Evolutionary conservation across 1,140 invertebrate genomes (phyloP).

Genomic region (Hyles euphorbiae): DNA sequence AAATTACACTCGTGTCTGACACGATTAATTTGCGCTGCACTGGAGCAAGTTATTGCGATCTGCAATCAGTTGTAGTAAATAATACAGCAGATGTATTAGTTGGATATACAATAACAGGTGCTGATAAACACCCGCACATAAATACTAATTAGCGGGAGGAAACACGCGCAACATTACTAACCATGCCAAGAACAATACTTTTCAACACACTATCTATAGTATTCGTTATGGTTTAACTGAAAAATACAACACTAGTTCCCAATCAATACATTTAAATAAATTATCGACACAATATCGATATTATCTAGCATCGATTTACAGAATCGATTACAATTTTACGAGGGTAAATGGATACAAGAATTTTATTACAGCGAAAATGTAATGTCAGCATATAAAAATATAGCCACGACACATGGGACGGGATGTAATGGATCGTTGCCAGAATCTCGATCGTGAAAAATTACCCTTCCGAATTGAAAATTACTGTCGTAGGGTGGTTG

Average conservation of each 20-base stretch:
- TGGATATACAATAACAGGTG: slow-evolving; percentile 3
- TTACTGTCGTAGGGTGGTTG: background rate
- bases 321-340: no score
- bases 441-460: slow-evolving; percentile 19
- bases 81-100: background rate
- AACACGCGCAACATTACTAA: slow-evolving; percentile 1
- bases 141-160: slow-evolving; percentile 8
- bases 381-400: slow-evolving; percentile 13
- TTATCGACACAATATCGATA: no score
- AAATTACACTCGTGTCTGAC: no score
- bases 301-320: no score
- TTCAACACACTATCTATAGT: no score
- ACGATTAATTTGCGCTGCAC: no score
- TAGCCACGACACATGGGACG: background rate
- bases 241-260: no score
- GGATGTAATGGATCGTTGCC: slow-evolving; percentile 18
- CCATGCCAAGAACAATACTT: background rate
- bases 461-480: slow-evolving; percentile 5
- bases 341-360: no score
- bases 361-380: background rate
- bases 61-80: no score
- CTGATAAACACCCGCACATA: background rate
- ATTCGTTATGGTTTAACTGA: no score
- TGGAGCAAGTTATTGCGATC: no score
- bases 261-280: no score